A percentile compares a stretch with the other conserved stretches of the same genome.
Conservation (phyloP, 2,888 invertebrate genomes). For the Pyrrhosoma nymphula region DNA sequence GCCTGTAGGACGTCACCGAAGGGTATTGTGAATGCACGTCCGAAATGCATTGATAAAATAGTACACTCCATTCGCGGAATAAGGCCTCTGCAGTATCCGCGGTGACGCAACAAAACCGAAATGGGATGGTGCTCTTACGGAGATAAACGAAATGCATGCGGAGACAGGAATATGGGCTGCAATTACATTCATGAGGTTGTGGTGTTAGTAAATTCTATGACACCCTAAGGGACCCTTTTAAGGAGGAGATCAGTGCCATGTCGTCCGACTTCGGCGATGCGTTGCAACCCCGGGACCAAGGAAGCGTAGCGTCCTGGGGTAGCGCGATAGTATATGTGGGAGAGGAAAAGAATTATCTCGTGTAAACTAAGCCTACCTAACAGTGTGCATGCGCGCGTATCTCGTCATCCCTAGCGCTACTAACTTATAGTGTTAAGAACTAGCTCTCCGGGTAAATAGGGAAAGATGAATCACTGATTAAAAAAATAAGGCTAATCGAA, state of each 20-base stretch:
- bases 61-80: not conserved
- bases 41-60: not conserved
- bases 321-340: too few species aligned
- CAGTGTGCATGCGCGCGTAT: too few species aligned
- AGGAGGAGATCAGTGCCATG: not conserved
- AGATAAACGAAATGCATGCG: not conserved
- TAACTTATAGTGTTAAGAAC: too few species aligned
- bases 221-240: conserved; percentile 25
- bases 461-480: too few species aligned
- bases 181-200: not conserved
- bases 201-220: not conserved
- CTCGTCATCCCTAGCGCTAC: too few species aligned
- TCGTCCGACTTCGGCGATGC: not conserved
- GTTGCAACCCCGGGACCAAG: not conserved
- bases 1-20: not conserved
- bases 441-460: too few species aligned
- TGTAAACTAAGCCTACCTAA: too few species aligned
- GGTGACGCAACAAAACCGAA: not conserved
- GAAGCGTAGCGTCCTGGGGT: not conserved
- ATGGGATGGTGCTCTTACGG: not conserved
- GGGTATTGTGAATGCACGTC: not conserved
- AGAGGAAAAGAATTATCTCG: not conserved
- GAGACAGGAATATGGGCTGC: not conserved
- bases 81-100: not conserved
- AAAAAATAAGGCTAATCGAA: too few species aligned